A percentile compares a stretch with the other conserved stretches of the same genome.
Conservation (phyloP, 2,113 vertebrate species). For the Antechinus stuartii region DNA sequence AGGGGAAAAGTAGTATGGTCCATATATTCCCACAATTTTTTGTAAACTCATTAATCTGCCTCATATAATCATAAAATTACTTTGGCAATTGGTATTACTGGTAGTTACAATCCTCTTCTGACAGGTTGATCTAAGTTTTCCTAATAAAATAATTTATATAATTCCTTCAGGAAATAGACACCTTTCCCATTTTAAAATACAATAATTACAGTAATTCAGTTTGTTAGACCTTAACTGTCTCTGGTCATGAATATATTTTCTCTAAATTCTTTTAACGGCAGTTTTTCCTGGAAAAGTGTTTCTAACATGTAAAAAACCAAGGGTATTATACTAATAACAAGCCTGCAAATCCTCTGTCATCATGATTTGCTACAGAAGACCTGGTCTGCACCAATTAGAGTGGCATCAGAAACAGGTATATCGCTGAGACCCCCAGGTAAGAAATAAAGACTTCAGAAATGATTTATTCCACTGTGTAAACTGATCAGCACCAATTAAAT, state of each 20-base stretch:
- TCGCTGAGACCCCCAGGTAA: constrained; percentile 54
- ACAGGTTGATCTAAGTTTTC: background rate
- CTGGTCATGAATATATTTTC: background rate
- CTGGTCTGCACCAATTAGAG: constrained; percentile 41
- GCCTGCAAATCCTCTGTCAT: background rate
- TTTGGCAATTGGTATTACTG: background rate
- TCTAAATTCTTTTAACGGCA: constrained; percentile 36
- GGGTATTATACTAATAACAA: background rate
- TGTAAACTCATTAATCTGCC: background rate
- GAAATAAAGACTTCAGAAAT: constrained; percentile 53
- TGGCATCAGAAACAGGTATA: constrained; percentile 37
- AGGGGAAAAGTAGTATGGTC: background rate
- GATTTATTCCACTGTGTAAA: constrained; percentile 63
- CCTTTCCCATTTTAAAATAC: constrained; percentile 25
- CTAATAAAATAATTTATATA: background rate
- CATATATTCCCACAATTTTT: background rate
- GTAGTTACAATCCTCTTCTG: background rate
- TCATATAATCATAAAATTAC: background rate
- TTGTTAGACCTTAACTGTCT: constrained; percentile 20
- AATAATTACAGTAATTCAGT: constrained; percentile 15
- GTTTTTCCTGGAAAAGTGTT: constrained; percentile 6
- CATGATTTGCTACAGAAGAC: constrained; percentile 34
- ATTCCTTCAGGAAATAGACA: background rate
- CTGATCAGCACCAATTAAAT: constrained; percentile 61
- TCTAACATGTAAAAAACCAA: constrained; percentile 8